Conservation (phyloP, 2,797 vertebrate species). For the Lepilemur ruficaudatus region DNA sequence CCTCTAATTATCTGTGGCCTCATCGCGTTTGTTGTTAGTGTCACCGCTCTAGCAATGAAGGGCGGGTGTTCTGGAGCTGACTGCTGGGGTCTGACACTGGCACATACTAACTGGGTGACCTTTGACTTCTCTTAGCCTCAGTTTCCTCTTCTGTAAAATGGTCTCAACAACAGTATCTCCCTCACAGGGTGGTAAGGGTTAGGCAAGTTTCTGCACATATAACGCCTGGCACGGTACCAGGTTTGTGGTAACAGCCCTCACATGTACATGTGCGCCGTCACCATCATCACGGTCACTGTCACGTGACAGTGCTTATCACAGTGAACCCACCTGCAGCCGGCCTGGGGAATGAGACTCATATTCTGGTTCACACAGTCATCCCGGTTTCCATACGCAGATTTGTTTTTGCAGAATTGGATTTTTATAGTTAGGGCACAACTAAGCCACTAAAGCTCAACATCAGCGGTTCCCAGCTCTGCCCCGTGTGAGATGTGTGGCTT, state of each 20-base stretch:
- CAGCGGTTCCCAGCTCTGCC: rapidly evolving
- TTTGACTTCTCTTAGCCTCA: background rate
- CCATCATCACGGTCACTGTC: rapidly evolving
- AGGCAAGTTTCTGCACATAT: background rate
- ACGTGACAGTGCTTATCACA: rapidly evolving
- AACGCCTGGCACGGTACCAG: rapidly evolving
- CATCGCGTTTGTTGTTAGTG: rapidly evolving
- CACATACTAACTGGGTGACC: background rate
- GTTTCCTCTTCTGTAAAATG: background rate
- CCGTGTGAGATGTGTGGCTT: rapidly evolving
- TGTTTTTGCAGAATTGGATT: background rate
- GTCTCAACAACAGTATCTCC: rapidly evolving
- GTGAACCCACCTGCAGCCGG: rapidly evolving
- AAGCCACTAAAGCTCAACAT: background rate
- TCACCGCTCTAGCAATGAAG: rapidly evolving
- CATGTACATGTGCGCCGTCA: rapidly evolving
- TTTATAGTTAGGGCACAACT: background rate
- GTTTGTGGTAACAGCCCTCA: rapidly evolving
- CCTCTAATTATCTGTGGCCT: rapidly evolving
- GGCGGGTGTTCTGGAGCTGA: background rate
- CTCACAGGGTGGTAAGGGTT: rapidly evolving
- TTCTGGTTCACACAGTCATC: background rate
- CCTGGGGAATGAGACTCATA: background rate
- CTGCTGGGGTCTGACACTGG: background rate
- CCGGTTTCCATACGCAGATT: rapidly evolving